phyloP scores from a whole-genome alignment of 2,113 vertebrate genomes.

The Dromaius novaehollandiae region DNA sequence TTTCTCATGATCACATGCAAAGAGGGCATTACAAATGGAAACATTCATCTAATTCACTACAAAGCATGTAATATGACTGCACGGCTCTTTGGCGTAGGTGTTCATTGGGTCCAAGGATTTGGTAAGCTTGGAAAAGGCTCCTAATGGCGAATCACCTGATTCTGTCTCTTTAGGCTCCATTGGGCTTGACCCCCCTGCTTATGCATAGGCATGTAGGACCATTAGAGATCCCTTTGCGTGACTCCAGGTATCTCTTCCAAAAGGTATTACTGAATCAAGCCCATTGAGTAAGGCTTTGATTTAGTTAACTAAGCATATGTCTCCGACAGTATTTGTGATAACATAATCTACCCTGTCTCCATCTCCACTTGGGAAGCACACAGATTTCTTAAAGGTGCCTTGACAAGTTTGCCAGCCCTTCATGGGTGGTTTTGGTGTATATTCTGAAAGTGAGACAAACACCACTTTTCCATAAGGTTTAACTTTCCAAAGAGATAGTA shows the following conservation, averaged over 20 bases:
- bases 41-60: neutral
- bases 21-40: neutral
- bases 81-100: neutral
- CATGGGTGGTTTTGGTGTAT: neutral
- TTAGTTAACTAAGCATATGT: neutral
- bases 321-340: neutral
- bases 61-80: neutral
- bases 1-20: neutral
- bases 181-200: neutral
- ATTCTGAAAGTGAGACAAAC: neutral
- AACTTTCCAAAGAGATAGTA: neutral
- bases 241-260: accelerated
- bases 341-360: neutral
- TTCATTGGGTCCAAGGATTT: neutral
- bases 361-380: neutral
- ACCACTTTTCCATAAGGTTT: neutral
- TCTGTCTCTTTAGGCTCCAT: neutral
- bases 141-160: neutral
- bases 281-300: neutral
- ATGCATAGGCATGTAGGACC: neutral
- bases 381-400: neutral
- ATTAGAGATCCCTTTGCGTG: neutral
- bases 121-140: neutral
- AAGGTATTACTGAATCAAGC: neutral
- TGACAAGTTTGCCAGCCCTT: neutral